Evolutionary conservation across 2,888 invertebrate species (phyloP).

Genomic region (Eupithecia subumbrata): DNA sequence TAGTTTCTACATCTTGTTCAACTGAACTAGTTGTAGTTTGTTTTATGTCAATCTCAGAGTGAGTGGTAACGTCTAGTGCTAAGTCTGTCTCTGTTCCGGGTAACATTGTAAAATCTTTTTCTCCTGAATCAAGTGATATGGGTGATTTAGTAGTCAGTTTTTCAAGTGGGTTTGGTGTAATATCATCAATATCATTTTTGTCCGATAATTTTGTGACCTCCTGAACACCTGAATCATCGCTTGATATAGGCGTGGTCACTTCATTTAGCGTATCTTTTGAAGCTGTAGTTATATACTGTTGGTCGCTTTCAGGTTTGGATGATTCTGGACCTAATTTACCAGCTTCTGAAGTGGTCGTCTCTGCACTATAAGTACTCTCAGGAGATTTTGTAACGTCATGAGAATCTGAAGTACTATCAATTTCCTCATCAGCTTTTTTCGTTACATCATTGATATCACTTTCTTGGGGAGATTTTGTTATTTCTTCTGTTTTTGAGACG

Average conservation of each 20-base stretch:
- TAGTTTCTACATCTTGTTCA: slow-evolving; percentile 20
- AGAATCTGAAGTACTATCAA: not conserved
- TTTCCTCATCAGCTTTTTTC: slow-evolving; percentile 1
- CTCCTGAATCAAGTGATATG: not conserved
- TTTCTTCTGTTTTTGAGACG: not conserved
- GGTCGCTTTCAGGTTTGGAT: slow-evolving; percentile 11
- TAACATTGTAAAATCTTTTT: not conserved
- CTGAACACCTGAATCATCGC: not conserved
- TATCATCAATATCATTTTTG: slow-evolving; percentile 15
- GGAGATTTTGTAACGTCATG: slow-evolving; percentile 17
- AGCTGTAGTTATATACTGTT: slow-evolving; percentile 17
- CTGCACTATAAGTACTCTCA: slow-evolving; percentile 3
- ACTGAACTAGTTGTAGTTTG: slow-evolving; percentile 13
- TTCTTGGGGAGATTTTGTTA: not conserved
- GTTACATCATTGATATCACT: not conserved
- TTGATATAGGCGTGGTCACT: slow-evolving; percentile 17
- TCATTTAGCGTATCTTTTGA: slow-evolving; percentile 21
- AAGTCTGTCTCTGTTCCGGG: slow-evolving; percentile 7
- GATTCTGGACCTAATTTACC: not conserved
- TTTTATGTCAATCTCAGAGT: slow-evolving; percentile 11
- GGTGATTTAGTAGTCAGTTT: not conserved
- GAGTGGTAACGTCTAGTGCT: slow-evolving; percentile 17
- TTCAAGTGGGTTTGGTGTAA: slow-evolving; percentile 12
- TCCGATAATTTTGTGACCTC: slow-evolving; percentile 18
- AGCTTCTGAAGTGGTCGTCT: not conserved